Base-by-base conservation (phyloP, 2,113 vertebrate species). In the Platichthys stellatus region DNA sequence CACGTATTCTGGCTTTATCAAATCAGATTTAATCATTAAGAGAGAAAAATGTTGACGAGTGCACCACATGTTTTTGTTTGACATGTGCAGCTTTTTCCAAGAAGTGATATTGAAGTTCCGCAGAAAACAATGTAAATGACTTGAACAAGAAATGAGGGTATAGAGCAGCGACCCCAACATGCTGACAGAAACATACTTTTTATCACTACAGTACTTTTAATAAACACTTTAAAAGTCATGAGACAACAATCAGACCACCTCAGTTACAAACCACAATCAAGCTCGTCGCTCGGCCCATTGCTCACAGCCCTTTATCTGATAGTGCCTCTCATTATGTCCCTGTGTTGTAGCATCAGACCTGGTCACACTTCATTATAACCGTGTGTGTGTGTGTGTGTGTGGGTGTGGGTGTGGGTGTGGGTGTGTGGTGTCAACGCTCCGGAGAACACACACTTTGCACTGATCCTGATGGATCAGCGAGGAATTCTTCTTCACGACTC, bases 241-340 rank as follows among this genome's bases (percentile, higher is more conserved):
- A 70, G 51, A 67, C 69, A n/a, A 51, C 21, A 20, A 28, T 31
- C 45, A 89, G 96, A 97, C 96, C 97, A 97, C 96, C 96, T 91
- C 91, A 86, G 82, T 90, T 92, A 91, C 83, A 92, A 94, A 93
- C 95, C 94, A 93, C 89, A 93, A 65, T 81, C 87, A 80, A 91
- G 84, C 92, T 84, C 85, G 92, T 94, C 95, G 95, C 94, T 93
- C 91, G 89, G 80, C 91, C 92, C 94, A 95, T 97, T 95, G 95
- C 93, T 97, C 96, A 95, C 92, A 92, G 20, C 87, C 23, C 92
- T 92, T 96, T 96, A 97, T 97, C 96, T 96, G 96, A 96, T 96
- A 95, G 94, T 85, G 86, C 88, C 38, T 85, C 90, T 94, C 91
- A 94, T 95, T 96, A 96, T 97, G 95, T 95, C 86, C 92, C 65